phyloP scores from a whole-genome alignment of 2,797 vertebrate species.

The Rhinogobio ventralis region DNA sequence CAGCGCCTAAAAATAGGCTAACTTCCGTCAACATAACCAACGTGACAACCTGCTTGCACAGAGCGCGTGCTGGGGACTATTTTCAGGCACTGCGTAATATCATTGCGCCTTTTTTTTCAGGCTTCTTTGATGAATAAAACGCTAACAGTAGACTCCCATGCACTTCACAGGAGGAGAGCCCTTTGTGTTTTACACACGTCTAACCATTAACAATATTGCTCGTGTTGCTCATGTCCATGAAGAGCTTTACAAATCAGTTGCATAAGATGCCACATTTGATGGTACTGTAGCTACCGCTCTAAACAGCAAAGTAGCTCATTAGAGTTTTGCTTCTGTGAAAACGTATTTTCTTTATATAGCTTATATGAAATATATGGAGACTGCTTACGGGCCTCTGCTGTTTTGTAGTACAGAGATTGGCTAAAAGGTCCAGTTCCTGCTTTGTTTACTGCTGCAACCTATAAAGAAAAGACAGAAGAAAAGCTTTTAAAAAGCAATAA shows the following conservation, averaged over 20 bases:
- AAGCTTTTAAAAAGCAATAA: slow-evolving; percentile 36
- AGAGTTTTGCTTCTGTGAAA: not conserved
- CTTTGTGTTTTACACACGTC: not conserved
- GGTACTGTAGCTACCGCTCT: not conserved
- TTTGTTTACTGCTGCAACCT: slow-evolving; percentile 91
- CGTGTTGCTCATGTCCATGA: not conserved
- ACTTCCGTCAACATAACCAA: too few species aligned
- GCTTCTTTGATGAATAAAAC: not conserved
- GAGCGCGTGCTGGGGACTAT: too few species aligned
- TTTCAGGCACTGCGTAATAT: too few species aligned
- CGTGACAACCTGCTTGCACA: too few species aligned
- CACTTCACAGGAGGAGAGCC: not conserved
- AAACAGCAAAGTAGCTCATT: not conserved
- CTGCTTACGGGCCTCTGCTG: slow-evolving; percentile 90
- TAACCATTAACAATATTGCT: slow-evolving; percentile 1
- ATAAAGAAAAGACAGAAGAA: slow-evolving; percentile 56
- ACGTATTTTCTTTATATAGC: not conserved
- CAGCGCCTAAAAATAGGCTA: too few species aligned
- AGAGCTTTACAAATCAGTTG: not conserved
- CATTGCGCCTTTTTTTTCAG: too few species aligned
- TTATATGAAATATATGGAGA: not conserved
- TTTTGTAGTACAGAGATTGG: slow-evolving; percentile 90
- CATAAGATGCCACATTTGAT: not conserved
- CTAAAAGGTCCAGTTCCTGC: slow-evolving; percentile 89
- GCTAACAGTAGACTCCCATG: not conserved